Percentiles rank a stretch among this genome's conserved stretches.
Evolutionary conservation across 1,140 invertebrate species (phyloP).

Genomic region (Drosophila nigromelanica): DNA sequence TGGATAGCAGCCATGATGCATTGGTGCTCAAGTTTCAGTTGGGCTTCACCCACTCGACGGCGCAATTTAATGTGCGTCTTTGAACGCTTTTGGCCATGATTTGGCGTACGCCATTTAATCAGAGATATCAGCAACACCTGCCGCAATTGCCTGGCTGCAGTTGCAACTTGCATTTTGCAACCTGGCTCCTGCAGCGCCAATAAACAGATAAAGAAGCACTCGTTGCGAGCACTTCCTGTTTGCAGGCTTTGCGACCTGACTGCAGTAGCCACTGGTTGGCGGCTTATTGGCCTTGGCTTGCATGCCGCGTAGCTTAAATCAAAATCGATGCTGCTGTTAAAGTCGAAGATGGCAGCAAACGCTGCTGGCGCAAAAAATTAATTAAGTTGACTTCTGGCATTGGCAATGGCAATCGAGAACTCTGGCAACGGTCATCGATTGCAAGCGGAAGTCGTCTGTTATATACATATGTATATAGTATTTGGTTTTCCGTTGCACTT

Average conservation of each 20-base stretch:
- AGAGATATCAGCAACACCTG: slow-evolving; percentile 79
- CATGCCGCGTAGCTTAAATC: slow-evolving; percentile 59
- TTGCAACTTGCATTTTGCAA: slow-evolving; percentile 13
- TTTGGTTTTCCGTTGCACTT: slow-evolving; percentile 60
- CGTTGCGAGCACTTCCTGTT: slow-evolving; percentile 70
- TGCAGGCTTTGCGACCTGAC: slow-evolving; percentile 1
- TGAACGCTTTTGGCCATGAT: slow-evolving; percentile 75
- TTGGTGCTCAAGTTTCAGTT: slow-evolving; percentile 30
- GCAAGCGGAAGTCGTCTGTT: slow-evolving; percentile 73
- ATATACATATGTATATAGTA: slow-evolving; percentile 26
- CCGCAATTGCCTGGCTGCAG: slow-evolving; percentile 32
- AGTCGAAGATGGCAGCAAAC: slow-evolving; percentile 13
- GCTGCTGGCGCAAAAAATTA: slow-evolving; percentile 72
- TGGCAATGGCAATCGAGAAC: slow-evolving; percentile 47
- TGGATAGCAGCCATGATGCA: not conserved
- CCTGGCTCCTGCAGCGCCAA: slow-evolving; percentile 68
- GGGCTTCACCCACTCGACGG: slow-evolving; percentile 28
- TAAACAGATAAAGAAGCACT: slow-evolving; percentile 64
- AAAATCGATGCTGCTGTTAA: slow-evolving; percentile 44
- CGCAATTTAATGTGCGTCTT: slow-evolving; percentile 70
- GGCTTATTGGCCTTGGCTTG: slow-evolving; percentile 45
- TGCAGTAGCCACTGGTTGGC: slow-evolving; percentile 21
- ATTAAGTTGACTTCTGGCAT: slow-evolving; percentile 82
- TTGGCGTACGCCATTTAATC: slow-evolving; percentile 79
- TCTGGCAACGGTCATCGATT: slow-evolving; percentile 33